Evolutionary conservation across 2,888 invertebrate species (phyloP).

Genomic region (Hirudinaria manillensis): DNA sequence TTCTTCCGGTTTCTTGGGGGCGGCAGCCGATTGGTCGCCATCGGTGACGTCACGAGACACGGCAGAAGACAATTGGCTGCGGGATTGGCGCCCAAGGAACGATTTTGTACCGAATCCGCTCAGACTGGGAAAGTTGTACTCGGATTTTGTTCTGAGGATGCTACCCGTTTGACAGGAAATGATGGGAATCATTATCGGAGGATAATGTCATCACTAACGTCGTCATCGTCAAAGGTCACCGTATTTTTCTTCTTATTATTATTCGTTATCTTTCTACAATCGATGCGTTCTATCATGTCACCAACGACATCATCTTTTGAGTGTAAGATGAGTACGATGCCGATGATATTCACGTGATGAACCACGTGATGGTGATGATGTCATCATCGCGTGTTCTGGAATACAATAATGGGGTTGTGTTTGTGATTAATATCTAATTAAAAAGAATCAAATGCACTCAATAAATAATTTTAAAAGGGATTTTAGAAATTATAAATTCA

Average conservation of each 20-base stretch:
- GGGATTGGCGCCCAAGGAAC: too few species aligned
- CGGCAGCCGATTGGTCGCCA: conserved; percentile 6
- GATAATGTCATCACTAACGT: neutral
- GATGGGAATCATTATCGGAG: conserved; percentile 23
- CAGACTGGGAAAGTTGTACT: conserved; percentile 25
- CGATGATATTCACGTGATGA: too few species aligned
- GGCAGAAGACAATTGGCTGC: too few species aligned
- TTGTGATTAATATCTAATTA: too few species aligned
- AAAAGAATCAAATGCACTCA: too few species aligned
- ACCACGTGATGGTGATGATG: too few species aligned
- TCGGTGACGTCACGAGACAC: neutral
- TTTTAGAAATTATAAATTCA: too few species aligned
- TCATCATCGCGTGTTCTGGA: too few species aligned
- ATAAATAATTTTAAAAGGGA: too few species aligned
- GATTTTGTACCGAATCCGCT: neutral
- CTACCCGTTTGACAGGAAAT: conserved; percentile 17
- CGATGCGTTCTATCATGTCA: neutral
- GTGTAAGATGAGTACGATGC: too few species aligned
- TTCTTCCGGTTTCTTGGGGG: neutral
- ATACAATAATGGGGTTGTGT: too few species aligned
- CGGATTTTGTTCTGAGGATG: conserved; percentile 12
- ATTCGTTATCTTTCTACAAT: neutral
- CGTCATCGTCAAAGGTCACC: too few species aligned
- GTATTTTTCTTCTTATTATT: neutral
- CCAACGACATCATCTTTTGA: neutral